These are phyloP conservation scores for Acanthosepion esculentum DNA, from an alignment of 2,888 invertebrate genomes.

Conservation along the genomic window DNA sequence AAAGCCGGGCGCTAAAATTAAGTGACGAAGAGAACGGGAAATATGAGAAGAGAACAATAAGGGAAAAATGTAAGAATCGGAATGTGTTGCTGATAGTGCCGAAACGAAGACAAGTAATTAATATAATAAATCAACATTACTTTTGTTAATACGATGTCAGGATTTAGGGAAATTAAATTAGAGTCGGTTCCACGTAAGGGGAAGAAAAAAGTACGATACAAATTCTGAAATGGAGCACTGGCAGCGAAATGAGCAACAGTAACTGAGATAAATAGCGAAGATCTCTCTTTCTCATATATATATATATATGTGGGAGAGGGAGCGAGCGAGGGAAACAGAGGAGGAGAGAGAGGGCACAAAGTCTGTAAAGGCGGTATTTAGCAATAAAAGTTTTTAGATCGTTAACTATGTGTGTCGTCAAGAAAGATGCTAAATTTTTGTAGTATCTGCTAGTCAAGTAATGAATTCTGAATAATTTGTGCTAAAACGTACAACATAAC, in stretches of 20 bases:
- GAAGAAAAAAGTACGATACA: not conserved
- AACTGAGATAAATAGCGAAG: not conserved
- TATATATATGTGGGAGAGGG: not conserved
- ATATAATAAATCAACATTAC: conserved; percentile 33
- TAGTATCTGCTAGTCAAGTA: no score
- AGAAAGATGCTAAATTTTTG: no score
- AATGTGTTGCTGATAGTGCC: not conserved
- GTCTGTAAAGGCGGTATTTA: no score
- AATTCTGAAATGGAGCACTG: not conserved
- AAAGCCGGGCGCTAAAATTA: not conserved
- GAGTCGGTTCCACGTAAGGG: not conserved
- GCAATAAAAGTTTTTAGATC: no score
- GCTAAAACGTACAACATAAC: no score
- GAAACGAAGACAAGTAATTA: conserved; percentile 20
- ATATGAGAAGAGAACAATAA: not conserved
- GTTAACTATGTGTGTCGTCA: no score
- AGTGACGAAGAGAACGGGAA: not conserved
- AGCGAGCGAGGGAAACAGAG: no score
- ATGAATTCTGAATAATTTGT: no score
- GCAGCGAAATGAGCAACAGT: not conserved
- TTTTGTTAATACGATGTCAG: conserved; percentile 22
- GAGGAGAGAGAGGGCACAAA: no score
- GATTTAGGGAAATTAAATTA: conserved; percentile 33
- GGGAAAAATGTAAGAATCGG: not conserved
- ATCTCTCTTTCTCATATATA: not conserved